Evolutionary conservation across 64 coral and sea anemone species (phyloP), one percentile per base, ranked within the genome.

Genomic region (Trachythela sp.): DNA sequence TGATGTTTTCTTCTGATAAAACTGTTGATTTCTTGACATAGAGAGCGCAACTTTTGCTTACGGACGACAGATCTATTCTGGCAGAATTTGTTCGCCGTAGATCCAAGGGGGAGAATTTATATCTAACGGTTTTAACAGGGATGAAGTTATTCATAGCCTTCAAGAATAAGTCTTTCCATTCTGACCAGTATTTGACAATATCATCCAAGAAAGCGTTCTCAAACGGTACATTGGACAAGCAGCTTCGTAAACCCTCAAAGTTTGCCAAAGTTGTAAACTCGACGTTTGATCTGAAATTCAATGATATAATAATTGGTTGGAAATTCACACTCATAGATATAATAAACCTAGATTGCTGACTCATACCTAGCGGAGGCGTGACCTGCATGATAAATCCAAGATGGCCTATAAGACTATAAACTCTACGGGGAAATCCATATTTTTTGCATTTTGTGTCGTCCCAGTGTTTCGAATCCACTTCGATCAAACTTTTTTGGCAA

Each of bases 131-230:
- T 80, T 80, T 80, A 37, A 40, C 30, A 35, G 75, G 75, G 37
- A 35, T 35, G 33, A 80, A 80, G 9, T 37, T 80, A 80, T 35
- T 37, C 37, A 80, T 29, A 31, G 85, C 27, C 13, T 58, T 36
- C 48, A 87, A 14, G 52, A 87, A 87, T 52, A 54, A 54, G 85
- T 87, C 85, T n/a, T 45, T 54, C 85, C 85, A 87, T 60, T 87
- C n/a, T 9, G 31, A 54, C 85, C 85, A 87, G 85, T 31, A 87
- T 54, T 58, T 37, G 8, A 52, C 52, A 35, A 60, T 87, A 60
- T 87, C 37, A 59, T 56, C 85, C 48, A 24, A 87, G 37, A 40
- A 56, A 37, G 31, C 31, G 32, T 54, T 54, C 26, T 60, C 27
- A 31, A 87, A 56, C 51, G 85, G 26, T 9, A 56, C 48, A 52